Conservation (phyloP, 2,888 invertebrate genomes). For the Clunio marinus region DNA sequence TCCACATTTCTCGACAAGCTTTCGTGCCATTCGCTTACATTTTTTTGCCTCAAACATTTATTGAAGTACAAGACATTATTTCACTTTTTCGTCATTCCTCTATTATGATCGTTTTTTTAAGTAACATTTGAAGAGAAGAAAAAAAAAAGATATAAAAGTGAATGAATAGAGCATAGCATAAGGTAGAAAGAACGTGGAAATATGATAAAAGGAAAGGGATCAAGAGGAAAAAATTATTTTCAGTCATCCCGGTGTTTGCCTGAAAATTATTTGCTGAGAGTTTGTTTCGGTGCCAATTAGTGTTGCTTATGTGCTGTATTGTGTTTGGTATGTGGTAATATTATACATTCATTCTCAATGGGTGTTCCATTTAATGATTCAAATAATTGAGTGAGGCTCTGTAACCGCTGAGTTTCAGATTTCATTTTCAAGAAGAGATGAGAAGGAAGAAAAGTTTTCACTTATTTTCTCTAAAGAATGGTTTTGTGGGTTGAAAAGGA, state of each 20-base stretch:
- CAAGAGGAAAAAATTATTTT: not conserved
- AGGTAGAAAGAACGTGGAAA: too few relatives aligned
- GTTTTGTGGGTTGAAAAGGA: not conserved
- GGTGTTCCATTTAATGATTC: conserved; percentile 23
- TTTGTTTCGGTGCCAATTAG: conserved; percentile 21
- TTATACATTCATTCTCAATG: conserved; percentile 10
- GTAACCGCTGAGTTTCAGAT: conserved; percentile 20
- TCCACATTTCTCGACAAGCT: not conserved
- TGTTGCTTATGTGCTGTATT: not conserved
- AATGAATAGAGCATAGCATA: too few relatives aligned
- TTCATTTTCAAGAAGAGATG: not conserved
- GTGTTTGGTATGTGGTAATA: conserved; percentile 3
- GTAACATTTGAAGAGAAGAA: conserved; percentile 3
- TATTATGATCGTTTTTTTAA: conserved; percentile 20
- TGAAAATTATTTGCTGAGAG: not conserved
- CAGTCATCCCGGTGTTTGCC: not conserved
- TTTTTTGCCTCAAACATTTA: not conserved
- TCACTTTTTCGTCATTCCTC: not conserved
- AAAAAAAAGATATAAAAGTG: conserved; percentile 6
- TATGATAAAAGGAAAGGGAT: not conserved
- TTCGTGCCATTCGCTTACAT: conserved; percentile 20
- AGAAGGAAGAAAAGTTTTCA: too few relatives aligned
- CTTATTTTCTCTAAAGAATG: not conserved
- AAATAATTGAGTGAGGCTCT: conserved; percentile 13
- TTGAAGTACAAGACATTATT: too few relatives aligned